phyloP scores from a whole-genome alignment of 2,797 vertebrate species.

The Sebastiscus tertius region DNA sequence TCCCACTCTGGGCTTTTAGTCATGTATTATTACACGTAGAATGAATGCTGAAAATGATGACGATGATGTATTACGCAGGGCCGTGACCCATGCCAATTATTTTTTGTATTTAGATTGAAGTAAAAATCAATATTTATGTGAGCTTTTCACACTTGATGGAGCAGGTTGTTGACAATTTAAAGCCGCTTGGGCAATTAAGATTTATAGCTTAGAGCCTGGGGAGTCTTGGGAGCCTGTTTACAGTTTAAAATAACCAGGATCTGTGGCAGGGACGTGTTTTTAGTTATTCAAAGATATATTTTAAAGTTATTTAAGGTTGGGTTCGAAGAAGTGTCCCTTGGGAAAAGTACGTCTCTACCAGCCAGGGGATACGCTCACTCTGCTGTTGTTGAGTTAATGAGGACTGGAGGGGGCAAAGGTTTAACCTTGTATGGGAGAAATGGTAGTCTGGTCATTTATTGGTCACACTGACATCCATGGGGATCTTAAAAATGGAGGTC shows the following conservation, averaged over 20 bases:
- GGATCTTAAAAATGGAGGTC: constrained; percentile 23
- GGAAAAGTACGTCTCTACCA: constrained; percentile 57
- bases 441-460: constrained; percentile 49
- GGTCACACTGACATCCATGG: constrained; percentile 27
- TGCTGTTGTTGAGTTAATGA: constrained; percentile 28
- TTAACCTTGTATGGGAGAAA: constrained; percentile 50
- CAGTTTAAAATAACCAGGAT: constrained; percentile 50
- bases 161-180: constrained; percentile 4
- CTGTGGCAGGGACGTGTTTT: constrained; percentile 32
- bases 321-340: constrained; percentile 46
- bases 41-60: neutral
- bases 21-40: neutral
- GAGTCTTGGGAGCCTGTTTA: constrained; percentile 42
- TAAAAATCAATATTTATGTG: neutral
- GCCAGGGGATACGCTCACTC: constrained; percentile 37
- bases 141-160: neutral
- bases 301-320: constrained; percentile 60
- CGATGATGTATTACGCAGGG: neutral
- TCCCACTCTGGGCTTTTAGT: neutral
- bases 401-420: constrained; percentile 21
- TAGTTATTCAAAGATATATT: constrained; percentile 58
- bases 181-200: neutral
- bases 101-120: neutral
- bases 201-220: neutral
- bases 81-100: neutral